Base-by-base conservation (phyloP, 2,888 invertebrate species). In the Thera britannica region DNA sequence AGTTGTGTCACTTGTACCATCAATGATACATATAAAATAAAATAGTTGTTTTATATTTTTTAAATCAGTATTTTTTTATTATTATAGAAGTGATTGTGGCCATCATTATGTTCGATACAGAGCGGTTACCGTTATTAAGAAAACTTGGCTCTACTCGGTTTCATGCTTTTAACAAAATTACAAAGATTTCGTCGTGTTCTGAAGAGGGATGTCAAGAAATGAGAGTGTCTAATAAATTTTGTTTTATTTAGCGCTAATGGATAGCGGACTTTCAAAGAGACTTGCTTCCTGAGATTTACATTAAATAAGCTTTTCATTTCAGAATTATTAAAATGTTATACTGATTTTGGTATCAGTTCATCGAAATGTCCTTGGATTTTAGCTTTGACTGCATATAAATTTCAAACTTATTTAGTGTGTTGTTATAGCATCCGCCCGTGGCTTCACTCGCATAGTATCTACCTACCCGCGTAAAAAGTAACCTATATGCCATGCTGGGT, bases 211-310 rank as follows among this genome's bases (percentile, higher is more conserved):
- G 72, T 78, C 77, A 78, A 74, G 75, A 72, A 75, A 77, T 75
- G 69, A 75, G 63, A 72, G 76, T 67, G 70, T 70, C 71, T 72
- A 71, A 76, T 79, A 74, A 77, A 80, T 77, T 69, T 72, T 73
- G 75, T 82, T 78, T 74, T 77, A 77, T 80, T 75, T 76, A 76
- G 71, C 73, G 72, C 68, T 75, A 74, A 76, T 74, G 73, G 74
- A 72, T 70, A 70, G 68, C 67, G 64, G 60, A 65, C 68, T 69
- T 55, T 59, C 67, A 71, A 72, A 67, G 57, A 71, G 72, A 61
- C 72, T 73, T 68, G 62, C 68, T 75, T 72, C 67, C 58, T 61
- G 56, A 67, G 73, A 72, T 72, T 72, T 68, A 23, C 62, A 72
- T 72, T 58, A 67, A 64, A 72, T 62, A 59, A 65, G 70, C 62